These are phyloP conservation scores for Cynopterus sphinx DNA, from an alignment of 2,797 vertebrate species.

Conservation along the genomic window DNA sequence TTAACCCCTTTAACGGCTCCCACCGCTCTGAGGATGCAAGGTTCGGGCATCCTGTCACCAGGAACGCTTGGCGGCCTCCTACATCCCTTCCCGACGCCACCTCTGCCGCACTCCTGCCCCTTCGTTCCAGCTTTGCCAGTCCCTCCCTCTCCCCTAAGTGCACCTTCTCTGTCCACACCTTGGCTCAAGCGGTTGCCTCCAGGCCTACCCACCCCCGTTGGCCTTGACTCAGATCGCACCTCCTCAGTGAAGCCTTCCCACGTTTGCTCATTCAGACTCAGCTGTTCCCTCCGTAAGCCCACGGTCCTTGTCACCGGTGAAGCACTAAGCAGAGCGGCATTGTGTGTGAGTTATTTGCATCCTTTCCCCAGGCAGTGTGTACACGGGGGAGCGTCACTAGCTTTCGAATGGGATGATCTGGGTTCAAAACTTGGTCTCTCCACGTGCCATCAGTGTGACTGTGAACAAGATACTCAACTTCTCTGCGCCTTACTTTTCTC, in stretches of 20 bases:
- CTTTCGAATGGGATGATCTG: neutral
- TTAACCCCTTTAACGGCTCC: neutral
- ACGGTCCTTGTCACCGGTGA: no score
- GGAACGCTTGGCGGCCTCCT: neutral
- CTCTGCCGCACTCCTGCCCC: neutral
- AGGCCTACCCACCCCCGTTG: neutral
- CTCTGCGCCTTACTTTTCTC: neutral
- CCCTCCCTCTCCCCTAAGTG: no score
- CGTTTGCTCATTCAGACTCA: neutral
- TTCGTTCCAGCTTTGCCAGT: neutral
- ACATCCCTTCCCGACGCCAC: neutral
- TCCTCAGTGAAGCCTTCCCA: neutral
- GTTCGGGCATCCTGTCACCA: neutral
- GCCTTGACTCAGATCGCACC: neutral
- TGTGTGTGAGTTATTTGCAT: rapidly evolving
- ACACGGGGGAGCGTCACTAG: no score
- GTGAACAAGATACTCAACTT: neutral
- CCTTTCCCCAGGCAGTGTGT: neutral
- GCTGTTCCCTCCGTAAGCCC: neutral
- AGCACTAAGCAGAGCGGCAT: neutral
- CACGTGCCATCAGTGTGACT: neutral
- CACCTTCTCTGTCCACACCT: neutral
- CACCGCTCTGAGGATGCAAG: neutral
- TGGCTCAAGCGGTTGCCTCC: neutral
- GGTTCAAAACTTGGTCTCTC: neutral